Base-by-base conservation (phyloP, 2,888 invertebrate genomes). In the Aphodius sticticus region DNA sequence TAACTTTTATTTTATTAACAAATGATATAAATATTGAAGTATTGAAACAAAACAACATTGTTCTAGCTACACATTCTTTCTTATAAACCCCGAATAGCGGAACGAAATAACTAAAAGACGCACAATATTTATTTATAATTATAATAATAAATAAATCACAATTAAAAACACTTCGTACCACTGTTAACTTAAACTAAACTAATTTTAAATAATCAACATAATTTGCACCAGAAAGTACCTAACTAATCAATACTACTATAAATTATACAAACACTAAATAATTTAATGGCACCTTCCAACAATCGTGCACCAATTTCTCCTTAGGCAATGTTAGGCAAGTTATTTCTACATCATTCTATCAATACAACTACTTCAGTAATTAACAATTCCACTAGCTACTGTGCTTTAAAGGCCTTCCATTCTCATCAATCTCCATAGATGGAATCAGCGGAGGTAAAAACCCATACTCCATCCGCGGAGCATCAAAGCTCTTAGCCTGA, bases 401-500 rank as follows among this genome's bases (percentile, higher is more conserved):
- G 12, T 53, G 53, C 15, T 92, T 90, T 1, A 94, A 87, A 0
- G 94, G 94, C 81, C 92, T 88, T 0, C 94, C 94, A 82, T 94
- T 92, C 82, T 95, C 93, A 85, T 95, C 95, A 9, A 96, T 93
- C 87, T 96, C 95, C 5, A 94, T 91, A 0, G 96, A 96, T 0
- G 96, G 96, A 81, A 95, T 92, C 84, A 96, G 87, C 0, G 96
- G 96, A 0, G 96, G 96, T 85, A 94, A 95, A 84, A 96, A 96
- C 0, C 96, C 93, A 84, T 96, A 96, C 83, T 96, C 96, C 85
- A 96, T 92, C 84, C 94, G 93, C 0, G 96, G 90, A 82, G 92
- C 91, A 16, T 93, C 93, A 26, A 92, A 90, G 78, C 90, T 91
- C 9, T 74, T 74, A 7, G 74, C 74, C 36, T 83, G 84, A 76